These are phyloP conservation scores for Eulacestoma nigropectus DNA, from an alignment of 2,113 vertebrate genomes.

Conservation along the genomic window DNA sequence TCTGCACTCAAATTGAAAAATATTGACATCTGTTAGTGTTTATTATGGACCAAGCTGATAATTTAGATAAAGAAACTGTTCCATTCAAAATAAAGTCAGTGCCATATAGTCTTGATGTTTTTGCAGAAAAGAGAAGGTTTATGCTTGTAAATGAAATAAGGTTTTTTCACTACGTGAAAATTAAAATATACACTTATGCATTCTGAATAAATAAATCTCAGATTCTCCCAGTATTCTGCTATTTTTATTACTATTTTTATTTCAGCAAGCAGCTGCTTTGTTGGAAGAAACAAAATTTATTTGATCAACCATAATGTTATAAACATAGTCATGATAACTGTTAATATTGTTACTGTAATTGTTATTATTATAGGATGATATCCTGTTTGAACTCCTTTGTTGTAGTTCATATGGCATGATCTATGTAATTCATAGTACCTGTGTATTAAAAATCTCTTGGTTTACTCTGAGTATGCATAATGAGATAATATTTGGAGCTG, in stretches of 20 bases:
- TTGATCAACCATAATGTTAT: not conserved
- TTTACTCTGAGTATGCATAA: not conserved
- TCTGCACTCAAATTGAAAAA: not conserved
- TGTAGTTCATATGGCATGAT: not conserved
- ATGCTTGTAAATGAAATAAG: not conserved
- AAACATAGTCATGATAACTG: not conserved
- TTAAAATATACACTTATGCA: accelerated
- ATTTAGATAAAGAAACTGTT: not conserved
- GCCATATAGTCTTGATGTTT: not conserved
- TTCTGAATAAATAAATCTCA: not conserved
- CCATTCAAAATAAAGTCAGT: not conserved
- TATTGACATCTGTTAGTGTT: not conserved
- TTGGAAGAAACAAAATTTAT: not conserved
- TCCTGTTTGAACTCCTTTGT: not conserved
- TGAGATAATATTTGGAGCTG: not conserved
- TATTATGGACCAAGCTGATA: not conserved
- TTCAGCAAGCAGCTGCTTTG: not conserved
- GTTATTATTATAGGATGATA: not conserved
- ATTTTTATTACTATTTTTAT: not conserved
- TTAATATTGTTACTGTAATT: not conserved
- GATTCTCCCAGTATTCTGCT: not conserved
- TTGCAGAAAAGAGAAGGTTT: not conserved
- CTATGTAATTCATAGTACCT: not conserved
- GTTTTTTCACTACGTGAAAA: accelerated
- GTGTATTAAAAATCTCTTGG: not conserved